These are phyloP conservation scores for Lordiphosa mommai DNA, from an alignment of 1,140 invertebrate genomes.

Conservation along the genomic window DNA sequence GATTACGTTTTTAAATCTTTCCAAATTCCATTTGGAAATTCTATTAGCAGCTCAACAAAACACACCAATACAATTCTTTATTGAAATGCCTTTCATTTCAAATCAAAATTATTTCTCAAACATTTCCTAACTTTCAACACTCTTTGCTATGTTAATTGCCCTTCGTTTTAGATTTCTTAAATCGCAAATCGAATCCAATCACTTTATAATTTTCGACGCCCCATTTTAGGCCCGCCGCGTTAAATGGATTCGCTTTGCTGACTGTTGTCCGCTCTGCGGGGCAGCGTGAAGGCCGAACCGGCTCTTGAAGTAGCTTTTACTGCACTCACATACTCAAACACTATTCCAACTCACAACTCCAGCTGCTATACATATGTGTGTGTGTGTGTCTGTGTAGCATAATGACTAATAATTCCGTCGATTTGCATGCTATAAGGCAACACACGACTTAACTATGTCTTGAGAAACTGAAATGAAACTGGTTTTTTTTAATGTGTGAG, in stretches of 20 bases:
- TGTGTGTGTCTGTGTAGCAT: slow-evolving; percentile 6
- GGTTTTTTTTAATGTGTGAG: slow-evolving; percentile 12
- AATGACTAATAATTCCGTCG: slow-evolving; percentile 48
- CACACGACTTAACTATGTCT: slow-evolving; percentile 19
- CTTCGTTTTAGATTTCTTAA: not conserved
- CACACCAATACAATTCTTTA: too few relatives aligned
- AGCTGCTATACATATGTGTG: not conserved
- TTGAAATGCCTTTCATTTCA: too few relatives aligned
- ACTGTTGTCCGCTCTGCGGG: slow-evolving; percentile 9
- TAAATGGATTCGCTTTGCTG: slow-evolving; percentile 30
- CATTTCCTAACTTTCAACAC: slow-evolving; percentile 2
- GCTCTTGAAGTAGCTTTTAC: slow-evolving; percentile 10
- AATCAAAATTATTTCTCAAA: too few relatives aligned
- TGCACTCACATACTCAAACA: slow-evolving; percentile 1
- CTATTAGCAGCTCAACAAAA: too few relatives aligned
- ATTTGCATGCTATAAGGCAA: slow-evolving; percentile 46
- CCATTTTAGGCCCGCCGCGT: slow-evolving; percentile 26
- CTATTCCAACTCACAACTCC: slow-evolving; percentile 1
- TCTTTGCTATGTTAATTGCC: not conserved
- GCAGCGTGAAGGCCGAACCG: slow-evolving; percentile 31
- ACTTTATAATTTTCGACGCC: slow-evolving; percentile 42
- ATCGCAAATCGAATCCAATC: slow-evolving; percentile 36
- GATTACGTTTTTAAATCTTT: too few relatives aligned
- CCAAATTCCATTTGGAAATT: too few relatives aligned
- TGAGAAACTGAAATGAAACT: slow-evolving; percentile 34